Evolutionary conservation across 2,113 vertebrate genomes (phyloP), one percentile per base, ranked within the genome.

Genomic region (Astur gentilis): DNA sequence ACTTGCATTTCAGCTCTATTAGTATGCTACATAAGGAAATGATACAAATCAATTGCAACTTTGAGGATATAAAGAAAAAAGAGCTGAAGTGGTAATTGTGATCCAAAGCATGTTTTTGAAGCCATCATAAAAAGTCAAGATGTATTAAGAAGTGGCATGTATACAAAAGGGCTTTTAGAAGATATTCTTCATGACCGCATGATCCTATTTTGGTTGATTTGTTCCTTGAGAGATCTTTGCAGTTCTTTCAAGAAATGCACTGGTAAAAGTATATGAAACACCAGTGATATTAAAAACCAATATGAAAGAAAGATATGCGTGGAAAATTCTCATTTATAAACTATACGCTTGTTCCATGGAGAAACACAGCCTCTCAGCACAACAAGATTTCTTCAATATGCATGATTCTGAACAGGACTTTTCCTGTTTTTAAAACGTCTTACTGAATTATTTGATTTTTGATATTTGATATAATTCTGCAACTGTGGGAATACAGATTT

Each of bases 271-370:
- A 77, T 72, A 23, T 29, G 84, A 97, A 97, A 69, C 17, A 60
- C 95, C 89, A 79, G 29, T 87, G 19, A 66, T 52, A 94, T 80
- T 84, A 77, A 97, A 93, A 92, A 49, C 95, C 71, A 86, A 21
- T 83, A 62, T 73, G 34, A 62, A 32, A 70, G 40, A 80, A 47
- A 93, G 31, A 66, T 6, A 73, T 34, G 42, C 77, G 31, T 52
- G 16, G 19, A 47, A 96, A 96, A 96, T 45, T 88, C 32, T 73
- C 36, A 79, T 93, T 90, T 96, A 77, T 84, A 95, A 82, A 66
- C 31, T 36, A 23, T 78, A 27, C 36, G 27, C 36, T 73, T 36
- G 38, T 57, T 62, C 42, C 32, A 71, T 11, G 54, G 61, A 96
- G 92, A 84, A 66, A 47, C 22, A 34, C 18, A 87, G 36, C 16